A percentile compares a stretch with the other conserved stretches of the same genome.
Conservation (phyloP, 2,113 vertebrate species). For the Rallus limicola region DNA sequence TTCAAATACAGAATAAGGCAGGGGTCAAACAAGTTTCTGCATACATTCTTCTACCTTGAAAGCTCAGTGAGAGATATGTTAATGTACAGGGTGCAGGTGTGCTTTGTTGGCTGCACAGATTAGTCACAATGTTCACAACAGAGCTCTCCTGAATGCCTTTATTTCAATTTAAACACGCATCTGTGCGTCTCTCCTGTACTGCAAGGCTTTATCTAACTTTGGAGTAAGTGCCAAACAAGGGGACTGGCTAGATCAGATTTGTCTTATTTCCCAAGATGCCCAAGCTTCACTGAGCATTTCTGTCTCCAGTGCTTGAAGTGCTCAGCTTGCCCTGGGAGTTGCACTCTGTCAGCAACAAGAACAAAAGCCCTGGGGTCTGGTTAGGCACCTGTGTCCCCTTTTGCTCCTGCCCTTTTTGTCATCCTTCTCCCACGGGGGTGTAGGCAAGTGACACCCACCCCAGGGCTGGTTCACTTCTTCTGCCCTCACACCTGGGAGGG, state of each 20-base stretch:
- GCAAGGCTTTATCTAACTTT: neutral
- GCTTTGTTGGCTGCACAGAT: neutral
- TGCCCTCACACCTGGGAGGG: neutral
- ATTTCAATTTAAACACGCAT: neutral
- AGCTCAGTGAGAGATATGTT: neutral
- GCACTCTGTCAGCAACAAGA: neutral
- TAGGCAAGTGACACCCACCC: neutral
- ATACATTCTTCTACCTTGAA: neutral
- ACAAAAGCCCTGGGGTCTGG: neutral
- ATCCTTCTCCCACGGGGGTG: neutral
- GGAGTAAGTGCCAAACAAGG: rapidly evolving
- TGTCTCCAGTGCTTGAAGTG: neutral
- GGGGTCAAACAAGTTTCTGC: neutral
- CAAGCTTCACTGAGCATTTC: neutral
- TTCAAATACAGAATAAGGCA: neutral
- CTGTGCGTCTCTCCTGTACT: neutral
- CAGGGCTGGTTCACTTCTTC: neutral
- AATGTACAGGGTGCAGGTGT: neutral
- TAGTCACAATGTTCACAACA: neutral
- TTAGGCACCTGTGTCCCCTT: neutral
- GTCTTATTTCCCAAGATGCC: neutral
- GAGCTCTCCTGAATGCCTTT: neutral
- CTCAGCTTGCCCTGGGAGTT: neutral
- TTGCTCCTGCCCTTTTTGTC: neutral
- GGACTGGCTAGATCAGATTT: neutral